Base-by-base conservation (phyloP, 2,797 vertebrate genomes). In the Tapirus indicus region DNA sequence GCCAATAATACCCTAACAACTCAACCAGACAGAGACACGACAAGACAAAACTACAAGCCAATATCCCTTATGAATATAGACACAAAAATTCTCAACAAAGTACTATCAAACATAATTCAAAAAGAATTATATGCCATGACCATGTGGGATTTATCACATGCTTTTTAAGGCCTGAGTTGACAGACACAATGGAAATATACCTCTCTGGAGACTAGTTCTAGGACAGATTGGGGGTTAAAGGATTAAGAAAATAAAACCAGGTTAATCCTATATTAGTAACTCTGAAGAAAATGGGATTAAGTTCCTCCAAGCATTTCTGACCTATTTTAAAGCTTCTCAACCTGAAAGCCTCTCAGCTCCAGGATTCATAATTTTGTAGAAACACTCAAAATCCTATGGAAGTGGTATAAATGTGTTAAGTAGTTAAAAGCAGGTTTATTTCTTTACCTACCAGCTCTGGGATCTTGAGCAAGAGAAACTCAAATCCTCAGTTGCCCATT, bases 201-300 rank as follows among this genome's bases (percentile, higher is more conserved):
- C 49, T 71, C 54, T 62, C n/a, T 64, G n/a, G 54, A 60, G 25
- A 47, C 2, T 94, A 72, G 35, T 82, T 96, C 94, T 88, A 49
- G 38, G 21, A 44, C 47, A 60, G 14, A 18, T 44, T 93, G 72
- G 14, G 20, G 7, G 17, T 49, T 62, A 38, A 7, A 82, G 13
- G 27, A 8, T 18, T 71, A 27, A 91, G 71, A 77, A 23, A 32
- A 62, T 35, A 83, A 93, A 93, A 93, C 75, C 62, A 79, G 72
- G 72, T 96, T 91, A 89, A 97, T 95, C 74, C 58, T 90, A 54
- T 60, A 68, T 94, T 94, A 95, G 62, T 72, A 88, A 93, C 58
- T 97, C 49, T 75, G 44, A 95, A 35, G 44, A 96, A 88, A 64
- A 93, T 88, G 18, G 12, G 78, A 94, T 94, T 95, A 92, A 66